Conservation (phyloP, 2,888 invertebrate genomes). For the Dolichopus griseipennis region DNA sequence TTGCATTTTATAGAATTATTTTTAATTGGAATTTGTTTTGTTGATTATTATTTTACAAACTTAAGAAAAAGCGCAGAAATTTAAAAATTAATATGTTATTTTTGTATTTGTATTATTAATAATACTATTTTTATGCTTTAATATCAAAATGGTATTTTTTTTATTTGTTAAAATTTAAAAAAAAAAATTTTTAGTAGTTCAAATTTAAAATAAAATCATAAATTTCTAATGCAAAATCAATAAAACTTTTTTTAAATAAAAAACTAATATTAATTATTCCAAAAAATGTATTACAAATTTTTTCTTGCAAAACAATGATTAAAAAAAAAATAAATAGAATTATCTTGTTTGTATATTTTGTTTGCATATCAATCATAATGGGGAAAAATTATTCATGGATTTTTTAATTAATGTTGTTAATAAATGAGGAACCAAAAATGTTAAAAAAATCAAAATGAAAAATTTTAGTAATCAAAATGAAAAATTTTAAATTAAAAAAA, state of each 20-base stretch:
- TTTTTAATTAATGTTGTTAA: neutral
- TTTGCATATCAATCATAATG: constrained; percentile 1
- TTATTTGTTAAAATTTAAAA: no score
- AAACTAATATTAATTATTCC: neutral
- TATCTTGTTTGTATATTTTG: neutral
- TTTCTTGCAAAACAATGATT: neutral
- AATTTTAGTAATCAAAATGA: neutral
- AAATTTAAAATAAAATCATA: no score
- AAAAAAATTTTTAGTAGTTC: no score
- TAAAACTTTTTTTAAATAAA: neutral
- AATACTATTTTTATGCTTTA: no score
- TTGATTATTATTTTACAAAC: no score
- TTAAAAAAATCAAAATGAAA: neutral
- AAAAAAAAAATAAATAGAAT: neutral
- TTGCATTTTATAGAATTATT: no score
- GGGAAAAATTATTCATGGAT: neutral
- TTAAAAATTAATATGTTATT: no score
- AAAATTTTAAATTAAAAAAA: constrained; percentile 8
- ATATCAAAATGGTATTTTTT: no score
- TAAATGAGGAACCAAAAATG: neutral
- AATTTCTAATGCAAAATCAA: neutral
- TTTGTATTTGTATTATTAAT: no score
- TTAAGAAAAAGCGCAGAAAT: no score
- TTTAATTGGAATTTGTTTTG: no score
- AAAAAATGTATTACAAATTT: neutral